Evolutionary conservation across 2,113 vertebrate genomes (phyloP).

Genomic region (Anthoscopus minutus): DNA sequence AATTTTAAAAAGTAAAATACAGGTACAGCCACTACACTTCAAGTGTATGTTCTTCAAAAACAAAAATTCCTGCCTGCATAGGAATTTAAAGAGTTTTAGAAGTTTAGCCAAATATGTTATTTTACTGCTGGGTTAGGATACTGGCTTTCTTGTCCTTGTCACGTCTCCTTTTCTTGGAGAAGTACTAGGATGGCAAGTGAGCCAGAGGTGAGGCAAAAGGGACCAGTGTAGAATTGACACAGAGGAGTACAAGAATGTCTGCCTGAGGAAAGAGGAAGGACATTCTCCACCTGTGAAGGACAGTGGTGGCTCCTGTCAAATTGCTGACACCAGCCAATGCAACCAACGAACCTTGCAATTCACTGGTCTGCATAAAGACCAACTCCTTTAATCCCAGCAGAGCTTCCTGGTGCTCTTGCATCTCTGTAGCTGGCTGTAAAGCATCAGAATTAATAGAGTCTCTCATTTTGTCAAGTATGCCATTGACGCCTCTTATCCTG

Average conservation of each 20-base stretch:
- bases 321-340: background rate
- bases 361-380: background rate
- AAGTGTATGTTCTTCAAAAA: background rate
- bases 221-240: background rate
- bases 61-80: background rate
- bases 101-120: background rate
- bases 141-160: background rate
- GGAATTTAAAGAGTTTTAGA: background rate
- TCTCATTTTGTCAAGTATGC: background rate
- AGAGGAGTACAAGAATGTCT: background rate
- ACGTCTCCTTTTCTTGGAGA: background rate
- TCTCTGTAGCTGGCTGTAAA: background rate
- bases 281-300: background rate
- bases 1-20: background rate
- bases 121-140: background rate
- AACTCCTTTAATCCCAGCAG: background rate
- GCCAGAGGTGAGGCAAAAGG: accelerated
- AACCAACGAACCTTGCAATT: accelerated
- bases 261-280: background rate
- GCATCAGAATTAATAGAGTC: background rate
- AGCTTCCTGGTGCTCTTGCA: background rate
- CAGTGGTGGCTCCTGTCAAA: background rate
- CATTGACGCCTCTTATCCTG: background rate
- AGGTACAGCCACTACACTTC: background rate
- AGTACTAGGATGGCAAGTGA: background rate